These are phyloP conservation scores for Salarias fasciatus DNA, from an alignment of 2,797 vertebrate genomes.

Conservation along the genomic window DNA sequence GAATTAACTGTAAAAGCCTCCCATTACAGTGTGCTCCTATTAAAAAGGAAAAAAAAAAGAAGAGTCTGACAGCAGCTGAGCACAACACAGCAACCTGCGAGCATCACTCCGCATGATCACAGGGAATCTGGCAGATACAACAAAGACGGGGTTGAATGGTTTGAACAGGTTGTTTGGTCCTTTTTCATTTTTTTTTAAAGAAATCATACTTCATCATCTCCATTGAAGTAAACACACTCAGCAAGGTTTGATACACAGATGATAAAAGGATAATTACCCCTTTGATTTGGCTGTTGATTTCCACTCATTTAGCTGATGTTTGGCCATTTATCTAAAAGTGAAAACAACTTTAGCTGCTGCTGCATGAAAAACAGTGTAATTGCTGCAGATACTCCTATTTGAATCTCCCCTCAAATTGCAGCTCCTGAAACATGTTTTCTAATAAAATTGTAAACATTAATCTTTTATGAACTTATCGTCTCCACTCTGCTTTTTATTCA, in stretches of 20 bases:
- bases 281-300: constrained; percentile 2
- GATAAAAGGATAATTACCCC: constrained; percentile 54
- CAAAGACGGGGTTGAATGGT: constrained; percentile 22
- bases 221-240: constrained; percentile 16
- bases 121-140: constrained; percentile 21
- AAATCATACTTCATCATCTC: constrained; percentile 23
- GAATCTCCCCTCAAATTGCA: not conserved
- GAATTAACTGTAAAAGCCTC: constrained; percentile 58
- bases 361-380: not conserved
- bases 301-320: constrained; percentile 25
- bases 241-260: constrained; percentile 21
- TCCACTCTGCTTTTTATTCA: too few species aligned
- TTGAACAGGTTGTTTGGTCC: constrained; percentile 36
- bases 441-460: constrained; percentile 4
- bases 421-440: not conserved
- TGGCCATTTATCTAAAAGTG: constrained; percentile 5
- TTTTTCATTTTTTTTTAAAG: constrained; percentile 6
- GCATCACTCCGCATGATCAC: not conserved
- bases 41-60: not conserved
- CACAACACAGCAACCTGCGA: not conserved
- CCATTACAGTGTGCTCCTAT: constrained; percentile 49
- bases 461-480: not conserved
- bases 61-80: constrained; percentile 24
- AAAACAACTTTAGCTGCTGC: constrained; percentile 6
- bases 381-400: too few species aligned